A percentile compares a stretch with the other conserved stretches of the same genome.
These are phyloP conservation scores for Dynastes tityus DNA, from an alignment of 2,888 invertebrate genomes.

Conservation along the genomic window DNA sequence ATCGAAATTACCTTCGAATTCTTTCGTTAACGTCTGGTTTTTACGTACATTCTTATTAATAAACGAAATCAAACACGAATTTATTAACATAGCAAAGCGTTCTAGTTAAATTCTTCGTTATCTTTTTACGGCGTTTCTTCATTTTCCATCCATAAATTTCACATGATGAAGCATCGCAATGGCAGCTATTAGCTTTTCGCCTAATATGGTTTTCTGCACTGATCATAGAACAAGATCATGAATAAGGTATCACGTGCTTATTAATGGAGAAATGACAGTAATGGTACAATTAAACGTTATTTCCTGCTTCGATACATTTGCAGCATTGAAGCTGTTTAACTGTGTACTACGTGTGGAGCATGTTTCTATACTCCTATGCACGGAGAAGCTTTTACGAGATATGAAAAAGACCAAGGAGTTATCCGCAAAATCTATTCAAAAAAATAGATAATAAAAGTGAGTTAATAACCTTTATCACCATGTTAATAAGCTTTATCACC, in stretches of 20 bases:
- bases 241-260: constrained; percentile 31
- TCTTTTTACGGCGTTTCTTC: not conserved
- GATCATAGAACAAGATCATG: constrained; percentile 6
- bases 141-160: constrained; percentile 14
- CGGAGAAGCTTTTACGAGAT: no score
- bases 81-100: constrained; percentile 15
- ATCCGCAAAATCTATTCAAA: no score
- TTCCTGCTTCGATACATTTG: not conserved
- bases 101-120: not conserved
- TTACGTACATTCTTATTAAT: not conserved
- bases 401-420: no score
- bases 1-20: constrained; percentile 9
- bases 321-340: no score
- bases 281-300: constrained; percentile 15
- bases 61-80: constrained; percentile 7
- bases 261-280: constrained; percentile 31
- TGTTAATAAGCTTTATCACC: no score
- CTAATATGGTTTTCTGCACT: constrained; percentile 1
- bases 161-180: not conserved
- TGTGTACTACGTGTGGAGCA: no score
- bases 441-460: no score
- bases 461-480: no score
- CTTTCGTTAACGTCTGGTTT: constrained; percentile 3
- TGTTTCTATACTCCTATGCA: no score
- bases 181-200: constrained; percentile 31